Evolutionary conservation across 2,888 invertebrate species (phyloP).

Genomic region (Coelopa pilipes): DNA sequence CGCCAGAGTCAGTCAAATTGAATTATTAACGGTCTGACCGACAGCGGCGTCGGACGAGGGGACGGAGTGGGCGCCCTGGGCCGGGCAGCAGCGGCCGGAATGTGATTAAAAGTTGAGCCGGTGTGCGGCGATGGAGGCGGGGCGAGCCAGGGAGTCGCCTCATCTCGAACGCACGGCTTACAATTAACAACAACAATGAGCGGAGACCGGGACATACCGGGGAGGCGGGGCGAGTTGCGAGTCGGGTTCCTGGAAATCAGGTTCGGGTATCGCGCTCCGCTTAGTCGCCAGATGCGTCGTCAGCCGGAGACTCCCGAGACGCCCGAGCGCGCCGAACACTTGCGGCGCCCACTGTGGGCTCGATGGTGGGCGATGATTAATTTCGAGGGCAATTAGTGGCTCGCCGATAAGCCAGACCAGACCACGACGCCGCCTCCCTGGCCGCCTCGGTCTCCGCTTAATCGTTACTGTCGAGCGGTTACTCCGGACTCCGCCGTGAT

Average conservation of each 20-base stretch:
- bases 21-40: too few relatives aligned
- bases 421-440: not conserved
- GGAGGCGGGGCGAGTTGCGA: not conserved
- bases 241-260: slow-evolving; percentile 1
- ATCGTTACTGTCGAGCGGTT: not conserved
- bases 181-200: too few relatives aligned
- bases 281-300: not conserved
- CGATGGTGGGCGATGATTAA: not conserved
- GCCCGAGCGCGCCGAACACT: not conserved
- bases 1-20: too few relatives aligned
- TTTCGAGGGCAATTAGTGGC: slow-evolving; percentile 15
- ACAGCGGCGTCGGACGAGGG: too few relatives aligned
- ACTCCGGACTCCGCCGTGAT: too few relatives aligned
- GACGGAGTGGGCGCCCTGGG: too few relatives aligned
- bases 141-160: too few relatives aligned
- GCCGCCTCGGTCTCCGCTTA: not conserved
- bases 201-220: not conserved
- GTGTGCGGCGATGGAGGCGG: too few relatives aligned
- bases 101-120: too few relatives aligned
- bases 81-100: too few relatives aligned
- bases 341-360: not conserved
- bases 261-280: not conserved
- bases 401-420: not conserved
- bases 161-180: too few relatives aligned
- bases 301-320: too few relatives aligned